Percentiles rank a stretch among this genome's conserved stretches.
Conservation (phyloP, 2,113 vertebrate genomes). For the Elachura formosa region DNA sequence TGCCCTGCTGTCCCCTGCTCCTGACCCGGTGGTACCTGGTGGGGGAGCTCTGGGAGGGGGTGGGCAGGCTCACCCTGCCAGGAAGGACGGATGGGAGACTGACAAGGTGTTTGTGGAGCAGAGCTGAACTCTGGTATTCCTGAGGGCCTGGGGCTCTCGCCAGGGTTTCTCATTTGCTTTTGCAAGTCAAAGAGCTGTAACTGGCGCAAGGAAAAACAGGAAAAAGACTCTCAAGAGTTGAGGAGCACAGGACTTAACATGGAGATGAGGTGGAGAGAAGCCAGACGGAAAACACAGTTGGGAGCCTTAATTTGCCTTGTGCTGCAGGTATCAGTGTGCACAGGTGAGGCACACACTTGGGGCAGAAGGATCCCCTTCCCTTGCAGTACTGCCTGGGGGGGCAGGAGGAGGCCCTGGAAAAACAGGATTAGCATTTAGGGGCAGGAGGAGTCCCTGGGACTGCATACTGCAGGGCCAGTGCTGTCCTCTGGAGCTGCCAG, state of each 20-base stretch:
- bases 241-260: background rate
- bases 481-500: background rate
- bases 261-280: background rate
- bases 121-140: background rate
- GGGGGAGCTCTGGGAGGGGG: background rate
- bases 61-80: accelerated
- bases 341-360: background rate
- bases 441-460: background rate
- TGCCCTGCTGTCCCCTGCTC: background rate
- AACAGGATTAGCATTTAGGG: background rate
- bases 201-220: background rate
- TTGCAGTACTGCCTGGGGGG: background rate
- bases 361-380: background rate
- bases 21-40: accelerated
- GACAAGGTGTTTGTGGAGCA: background rate
- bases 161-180: background rate
- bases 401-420: background rate
- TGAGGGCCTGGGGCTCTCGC: background rate
- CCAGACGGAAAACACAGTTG: background rate
- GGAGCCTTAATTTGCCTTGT: background rate
- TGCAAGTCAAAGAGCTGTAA: background rate
- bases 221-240: background rate
- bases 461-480: accelerated
- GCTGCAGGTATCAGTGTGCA: accelerated
- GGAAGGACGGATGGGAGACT: accelerated